phyloP scores from a whole-genome alignment of 2,888 invertebrate genomes.

The Caenorhabditis uteleia region DNA sequence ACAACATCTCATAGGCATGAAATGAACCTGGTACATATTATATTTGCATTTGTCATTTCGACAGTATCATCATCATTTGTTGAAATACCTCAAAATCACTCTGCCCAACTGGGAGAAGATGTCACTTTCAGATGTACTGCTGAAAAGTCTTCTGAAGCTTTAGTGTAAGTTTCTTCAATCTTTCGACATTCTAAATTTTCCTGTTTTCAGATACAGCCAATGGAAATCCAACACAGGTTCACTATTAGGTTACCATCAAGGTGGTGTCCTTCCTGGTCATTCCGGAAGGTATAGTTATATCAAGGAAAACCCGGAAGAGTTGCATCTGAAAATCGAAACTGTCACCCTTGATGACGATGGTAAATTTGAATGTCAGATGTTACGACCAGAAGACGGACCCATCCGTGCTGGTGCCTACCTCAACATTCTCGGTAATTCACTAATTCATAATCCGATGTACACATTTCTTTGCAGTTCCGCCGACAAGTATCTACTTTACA shows the following conservation, averaged over 20 bases:
- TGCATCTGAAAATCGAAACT: conserved; percentile 59
- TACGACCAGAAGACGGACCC: conserved; percentile 56
- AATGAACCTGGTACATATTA: too few relatives aligned
- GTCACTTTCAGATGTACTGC: conserved; percentile 59
- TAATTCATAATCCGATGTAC: not conserved
- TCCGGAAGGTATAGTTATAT: conserved; percentile 65
- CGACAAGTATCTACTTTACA: conserved; percentile 51
- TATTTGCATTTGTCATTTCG: too few relatives aligned
- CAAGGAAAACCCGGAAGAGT: conserved; percentile 62
- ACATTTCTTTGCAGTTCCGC: conserved; percentile 55
- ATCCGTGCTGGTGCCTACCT: conserved; percentile 57
- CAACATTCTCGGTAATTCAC: conserved; percentile 60
- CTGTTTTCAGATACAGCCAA: conserved; percentile 53
- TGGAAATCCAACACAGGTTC: conserved; percentile 64
- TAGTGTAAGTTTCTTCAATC: conserved; percentile 23
- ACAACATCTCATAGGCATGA: too few relatives aligned
- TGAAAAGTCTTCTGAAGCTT: conserved; percentile 38
- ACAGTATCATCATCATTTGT: conserved; percentile 21
- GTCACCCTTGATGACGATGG: conserved; percentile 88
- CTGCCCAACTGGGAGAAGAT: conserved; percentile 50
- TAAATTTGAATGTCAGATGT: conserved; percentile 93
- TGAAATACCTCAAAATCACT: conserved; percentile 39
- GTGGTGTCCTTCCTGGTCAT: conserved; percentile 58
- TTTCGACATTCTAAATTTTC: conserved; percentile 3
- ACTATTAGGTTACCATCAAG: conserved; percentile 59